Evolutionary conservation across 2,113 vertebrate genomes (phyloP), one percentile per base, ranked within the genome.

Genomic region (Aptenodytes forsteri): DNA sequence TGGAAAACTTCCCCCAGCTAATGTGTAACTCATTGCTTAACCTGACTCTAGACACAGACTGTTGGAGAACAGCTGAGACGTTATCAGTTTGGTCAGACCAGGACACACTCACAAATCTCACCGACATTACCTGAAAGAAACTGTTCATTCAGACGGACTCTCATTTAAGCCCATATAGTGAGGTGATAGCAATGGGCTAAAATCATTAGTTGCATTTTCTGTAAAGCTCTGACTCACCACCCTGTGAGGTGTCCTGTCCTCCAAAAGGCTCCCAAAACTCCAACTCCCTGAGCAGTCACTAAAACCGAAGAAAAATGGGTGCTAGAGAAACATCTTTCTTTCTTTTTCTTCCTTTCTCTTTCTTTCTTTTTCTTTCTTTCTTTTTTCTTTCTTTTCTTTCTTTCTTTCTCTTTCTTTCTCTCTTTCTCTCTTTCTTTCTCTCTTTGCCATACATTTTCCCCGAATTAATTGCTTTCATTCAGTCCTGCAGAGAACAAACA

Each of bases 1-100:
- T 11, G n/a, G 27, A 54, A 87, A 36, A 29, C 12, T 40, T 87
- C 14, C n/a, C 42, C 58, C 32, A 3, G 19, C 32, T 59, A 27
- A 58, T 1, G 2, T 13, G 18, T 36, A 34, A 10, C 9, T 16
- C 0, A 0, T 40, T 73, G 36, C 23, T 75, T 27, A 59, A 17
- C 13, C 42, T 70, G 79, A 40, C 58, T 91, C 54, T 50, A 46
- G n/a, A 16, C 29, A 78, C 32, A 81, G 54, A 65, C 3, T 0
- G 1, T 16, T 56, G 54, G 30, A 61, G 44, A 83, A 58, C 10
- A 62, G n/a, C 58, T 27, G 50, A 80, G 59, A 49, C 0, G 2
- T 27, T 22, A 14, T 16, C n/a, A 11, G 10, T 70, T 83, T 50
- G 38, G 27, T 66, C 88, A 87, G 61, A 56, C 18, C 8, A 0